phyloP scores from a whole-genome alignment of 2,113 vertebrate genomes.

The Patagioenas fasciata region DNA sequence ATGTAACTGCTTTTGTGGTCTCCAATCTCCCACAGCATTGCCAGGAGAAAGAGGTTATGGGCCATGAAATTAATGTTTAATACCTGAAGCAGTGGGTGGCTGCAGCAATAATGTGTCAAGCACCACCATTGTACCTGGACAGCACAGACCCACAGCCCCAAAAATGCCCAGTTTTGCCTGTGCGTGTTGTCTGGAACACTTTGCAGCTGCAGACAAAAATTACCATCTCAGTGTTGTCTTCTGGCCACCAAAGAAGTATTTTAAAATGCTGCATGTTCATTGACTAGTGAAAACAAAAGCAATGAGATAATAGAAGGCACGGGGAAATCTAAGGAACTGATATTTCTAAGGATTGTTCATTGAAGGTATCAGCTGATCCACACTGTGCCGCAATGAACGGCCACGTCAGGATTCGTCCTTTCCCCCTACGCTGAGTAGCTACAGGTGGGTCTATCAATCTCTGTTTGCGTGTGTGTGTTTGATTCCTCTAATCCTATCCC shows the following conservation, averaged over 20 bases:
- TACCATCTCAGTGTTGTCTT: not conserved
- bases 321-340: not conserved
- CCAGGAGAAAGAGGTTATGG: not conserved
- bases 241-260: not conserved
- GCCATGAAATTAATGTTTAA: not conserved
- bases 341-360: not conserved
- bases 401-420: not conserved
- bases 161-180: not conserved
- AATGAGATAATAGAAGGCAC: not conserved
- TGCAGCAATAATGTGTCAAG: not conserved
- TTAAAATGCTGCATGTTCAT: not conserved
- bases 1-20: not conserved
- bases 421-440: accelerated
- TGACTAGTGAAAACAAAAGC: not conserved
- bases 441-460: not conserved
- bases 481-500: not conserved
- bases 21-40: accelerated
- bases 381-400: not conserved
- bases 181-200: not conserved
- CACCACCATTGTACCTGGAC: accelerated
- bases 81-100: not conserved
- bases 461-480: too few species aligned
- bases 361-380: not conserved
- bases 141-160: accelerated
- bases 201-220: not conserved